Percentiles rank a stretch among this genome's conserved stretches.
Evolutionary conservation across 2,888 invertebrate genomes (phyloP).

Genomic region (Ethmia dodecea): DNA sequence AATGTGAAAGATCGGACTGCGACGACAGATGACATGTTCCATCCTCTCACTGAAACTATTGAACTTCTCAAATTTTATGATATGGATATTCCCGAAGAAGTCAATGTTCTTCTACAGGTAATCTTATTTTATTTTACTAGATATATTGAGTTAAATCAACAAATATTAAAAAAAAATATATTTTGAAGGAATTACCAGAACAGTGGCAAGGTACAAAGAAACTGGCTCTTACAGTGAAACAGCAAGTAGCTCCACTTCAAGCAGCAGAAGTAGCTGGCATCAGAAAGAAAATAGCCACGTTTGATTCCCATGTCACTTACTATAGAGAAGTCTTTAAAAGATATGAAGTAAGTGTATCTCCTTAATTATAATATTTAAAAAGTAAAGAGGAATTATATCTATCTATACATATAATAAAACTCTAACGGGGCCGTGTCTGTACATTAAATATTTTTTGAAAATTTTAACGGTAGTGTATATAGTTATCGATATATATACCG

Average conservation of each 20-base stretch:
- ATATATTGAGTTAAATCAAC: neutral
- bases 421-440: no score
- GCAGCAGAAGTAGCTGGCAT: slow-evolving; percentile 96
- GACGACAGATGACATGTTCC: slow-evolving; percentile 96
- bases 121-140: neutral
- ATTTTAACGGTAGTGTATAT: no score
- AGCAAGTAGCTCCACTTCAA: slow-evolving; percentile 96
- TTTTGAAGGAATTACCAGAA: slow-evolving; percentile 89
- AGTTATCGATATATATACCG: no score
- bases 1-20: slow-evolving; percentile 93
- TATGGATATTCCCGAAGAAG: slow-evolving; percentile 97
- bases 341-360: slow-evolving; percentile 64
- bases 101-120: slow-evolving; percentile 91
- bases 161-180: neutral
- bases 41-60: slow-evolving; percentile 94
- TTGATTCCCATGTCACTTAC: slow-evolving; percentile 89
- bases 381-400: neutral
- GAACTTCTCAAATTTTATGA: slow-evolving; percentile 95
- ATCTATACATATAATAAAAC: no score
- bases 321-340: slow-evolving; percentile 93
- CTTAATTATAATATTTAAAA: neutral
- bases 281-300: slow-evolving; percentile 89
- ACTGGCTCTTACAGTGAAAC: slow-evolving; percentile 92
- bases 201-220: slow-evolving; percentile 98
- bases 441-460: no score